Evolutionary conservation across 1,140 invertebrate genomes (phyloP).

Genomic region (Caenorhabditis briggsae): DNA sequence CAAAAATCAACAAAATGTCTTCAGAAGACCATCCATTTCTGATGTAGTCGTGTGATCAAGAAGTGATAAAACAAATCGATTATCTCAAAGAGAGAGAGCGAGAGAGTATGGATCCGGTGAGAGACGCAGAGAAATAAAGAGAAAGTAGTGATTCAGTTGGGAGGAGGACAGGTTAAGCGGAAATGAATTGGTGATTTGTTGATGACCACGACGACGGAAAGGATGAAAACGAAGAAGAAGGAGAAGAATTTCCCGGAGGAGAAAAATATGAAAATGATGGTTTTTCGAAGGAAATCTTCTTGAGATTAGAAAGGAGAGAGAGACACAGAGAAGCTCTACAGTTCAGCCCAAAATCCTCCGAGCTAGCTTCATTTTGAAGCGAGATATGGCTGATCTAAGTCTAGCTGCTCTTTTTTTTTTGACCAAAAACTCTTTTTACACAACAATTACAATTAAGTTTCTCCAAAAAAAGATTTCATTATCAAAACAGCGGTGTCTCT

Average conservation of each 20-base stretch:
- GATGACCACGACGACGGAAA: neutral
- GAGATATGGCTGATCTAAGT: no score
- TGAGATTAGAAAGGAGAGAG: no score
- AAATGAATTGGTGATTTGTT: conserved; percentile 34
- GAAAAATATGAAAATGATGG: no score
- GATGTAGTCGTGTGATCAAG: conserved; percentile 9
- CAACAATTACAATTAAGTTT: no score
- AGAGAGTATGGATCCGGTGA: neutral
- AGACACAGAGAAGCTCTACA: neutral
- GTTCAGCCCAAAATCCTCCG: no score
- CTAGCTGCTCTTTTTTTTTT: no score
- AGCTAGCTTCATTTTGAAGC: no score
- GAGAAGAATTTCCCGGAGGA: neutral
- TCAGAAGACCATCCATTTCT: neutral
- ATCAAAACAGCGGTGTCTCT: no score
- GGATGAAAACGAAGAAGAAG: neutral
- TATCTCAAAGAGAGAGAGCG: neutral
- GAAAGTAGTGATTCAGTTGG: neutral
- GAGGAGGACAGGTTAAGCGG: conserved; percentile 1
- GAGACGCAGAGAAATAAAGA: neutral
- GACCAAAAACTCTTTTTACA: no score
- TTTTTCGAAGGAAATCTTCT: no score
- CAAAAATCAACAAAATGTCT: no score
- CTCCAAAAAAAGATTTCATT: no score
- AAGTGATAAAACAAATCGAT: conserved; percentile 23